Evolutionary conservation across 2,797 vertebrate species (phyloP).

Genomic region (Pseudochirops corinnae): DNA sequence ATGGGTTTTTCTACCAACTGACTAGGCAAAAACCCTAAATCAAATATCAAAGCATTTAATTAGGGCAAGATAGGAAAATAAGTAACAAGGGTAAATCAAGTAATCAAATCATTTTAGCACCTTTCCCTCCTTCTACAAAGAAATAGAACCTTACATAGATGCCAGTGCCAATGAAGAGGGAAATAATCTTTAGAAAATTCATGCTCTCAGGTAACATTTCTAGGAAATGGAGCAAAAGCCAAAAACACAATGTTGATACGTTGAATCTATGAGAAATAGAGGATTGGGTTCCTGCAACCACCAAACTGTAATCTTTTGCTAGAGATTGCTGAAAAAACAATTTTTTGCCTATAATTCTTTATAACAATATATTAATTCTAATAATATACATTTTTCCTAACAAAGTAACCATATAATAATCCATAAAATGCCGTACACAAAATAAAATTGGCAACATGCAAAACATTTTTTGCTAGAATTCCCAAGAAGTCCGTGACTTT

Average conservation of each 20-base stretch:
- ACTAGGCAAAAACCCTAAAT: background rate
- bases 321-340: no score
- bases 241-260: no score
- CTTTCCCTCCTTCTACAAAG: background rate
- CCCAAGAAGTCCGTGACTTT: background rate
- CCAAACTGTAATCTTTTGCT: no score
- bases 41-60: background rate
- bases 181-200: no score
- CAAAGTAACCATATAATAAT: background rate
- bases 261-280: no score
- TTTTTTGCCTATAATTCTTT: no score
- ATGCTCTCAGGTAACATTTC: no score
- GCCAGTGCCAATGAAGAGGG: no score
- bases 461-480: background rate
- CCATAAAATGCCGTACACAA: background rate
- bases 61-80: background rate
- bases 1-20: background rate
- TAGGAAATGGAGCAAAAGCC: no score
- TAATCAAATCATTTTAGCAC: background rate
- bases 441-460: background rate
- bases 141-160: background rate
- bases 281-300: no score
- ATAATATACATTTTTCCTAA: background rate
- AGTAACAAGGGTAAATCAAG: background rate
- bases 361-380: background rate